Conservation (phyloP, 2,113 vertebrate species). For the Cinclus mexicanus region DNA sequence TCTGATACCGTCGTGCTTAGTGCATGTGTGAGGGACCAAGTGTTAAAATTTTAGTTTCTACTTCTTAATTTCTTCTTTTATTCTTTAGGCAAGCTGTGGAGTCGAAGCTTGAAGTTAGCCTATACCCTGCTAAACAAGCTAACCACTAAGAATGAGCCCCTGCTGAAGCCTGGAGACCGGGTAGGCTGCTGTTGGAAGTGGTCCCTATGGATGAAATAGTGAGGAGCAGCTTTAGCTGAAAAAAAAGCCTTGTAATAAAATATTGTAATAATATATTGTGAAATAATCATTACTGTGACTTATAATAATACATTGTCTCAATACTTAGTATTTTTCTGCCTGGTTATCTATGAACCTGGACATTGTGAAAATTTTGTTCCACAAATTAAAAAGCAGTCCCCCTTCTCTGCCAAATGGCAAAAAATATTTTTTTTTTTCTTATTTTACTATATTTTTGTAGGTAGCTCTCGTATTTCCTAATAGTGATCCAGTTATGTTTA, state of each 20-base stretch:
- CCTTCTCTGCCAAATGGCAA: rapidly evolving
- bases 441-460: constrained; percentile 63
- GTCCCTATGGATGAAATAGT: background rate
- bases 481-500: constrained; percentile 95
- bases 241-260: background rate
- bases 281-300: background rate
- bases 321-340: background rate
- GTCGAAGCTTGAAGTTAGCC: constrained; percentile 91
- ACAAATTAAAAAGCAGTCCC: background rate
- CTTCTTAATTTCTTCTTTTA: background rate
- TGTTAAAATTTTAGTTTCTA: background rate
- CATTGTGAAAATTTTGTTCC: background rate
- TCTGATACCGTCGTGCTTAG: background rate
- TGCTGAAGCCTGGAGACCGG: constrained; percentile 91
- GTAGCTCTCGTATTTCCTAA: constrained; percentile 97
- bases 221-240: background rate
- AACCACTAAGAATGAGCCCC: constrained; percentile 87
- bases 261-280: background rate
- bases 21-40: background rate
- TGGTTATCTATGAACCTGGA: background rate
- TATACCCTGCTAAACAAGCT: constrained; percentile 94
- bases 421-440: background rate
- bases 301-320: background rate
- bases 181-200: constrained; percentile 72
- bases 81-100: constrained; percentile 92